These are phyloP conservation scores for Psix sp. DNA, from an alignment of 1,140 invertebrate genomes.

Conservation along the genomic window DNA sequence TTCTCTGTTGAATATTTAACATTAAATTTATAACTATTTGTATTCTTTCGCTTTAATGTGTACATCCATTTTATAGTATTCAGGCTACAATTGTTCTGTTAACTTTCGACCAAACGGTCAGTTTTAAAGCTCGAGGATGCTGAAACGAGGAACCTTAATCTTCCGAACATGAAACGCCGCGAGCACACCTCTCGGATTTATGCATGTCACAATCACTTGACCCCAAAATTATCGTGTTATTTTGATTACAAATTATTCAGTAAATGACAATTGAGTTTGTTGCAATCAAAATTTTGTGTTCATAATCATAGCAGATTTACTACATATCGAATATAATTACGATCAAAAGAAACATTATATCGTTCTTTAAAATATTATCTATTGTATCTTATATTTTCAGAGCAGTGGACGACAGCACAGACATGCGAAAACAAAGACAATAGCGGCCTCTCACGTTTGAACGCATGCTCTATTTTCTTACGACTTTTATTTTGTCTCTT, in stretches of 20 bases:
- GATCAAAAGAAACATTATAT: too few relatives aligned
- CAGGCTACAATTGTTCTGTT: conserved; percentile 26
- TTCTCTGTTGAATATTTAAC: conserved; percentile 37
- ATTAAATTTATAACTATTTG: conserved; percentile 30
- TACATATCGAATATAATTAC: not conserved
- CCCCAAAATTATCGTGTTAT: not conserved
- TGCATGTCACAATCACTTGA: conserved; percentile 76
- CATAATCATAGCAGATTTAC: too few relatives aligned
- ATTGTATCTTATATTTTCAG: conserved; percentile 1
- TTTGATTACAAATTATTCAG: not conserved
- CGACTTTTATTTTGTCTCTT: conserved; percentile 21
- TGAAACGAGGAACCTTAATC: conserved; percentile 66
- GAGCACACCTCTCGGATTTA: conserved; percentile 74
- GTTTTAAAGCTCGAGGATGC: conserved; percentile 44
- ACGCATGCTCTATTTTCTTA: not conserved
- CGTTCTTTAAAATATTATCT: too few relatives aligned
- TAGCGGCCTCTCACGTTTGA: conserved; percentile 43
- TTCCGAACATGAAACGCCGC: conserved; percentile 75
- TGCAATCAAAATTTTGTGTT: too few relatives aligned
- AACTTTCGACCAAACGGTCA: conserved; percentile 32
- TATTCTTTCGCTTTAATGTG: conserved; percentile 36
- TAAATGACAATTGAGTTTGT: too few relatives aligned
- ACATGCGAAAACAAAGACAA: conserved; percentile 49
- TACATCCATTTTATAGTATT: conserved; percentile 44
- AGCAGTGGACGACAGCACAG: conserved; percentile 42